A percentile compares a stretch with the other conserved stretches of the same genome.
phyloP scores from a whole-genome alignment of 2,888 invertebrate genomes.

The Petrophora chlorosata region DNA sequence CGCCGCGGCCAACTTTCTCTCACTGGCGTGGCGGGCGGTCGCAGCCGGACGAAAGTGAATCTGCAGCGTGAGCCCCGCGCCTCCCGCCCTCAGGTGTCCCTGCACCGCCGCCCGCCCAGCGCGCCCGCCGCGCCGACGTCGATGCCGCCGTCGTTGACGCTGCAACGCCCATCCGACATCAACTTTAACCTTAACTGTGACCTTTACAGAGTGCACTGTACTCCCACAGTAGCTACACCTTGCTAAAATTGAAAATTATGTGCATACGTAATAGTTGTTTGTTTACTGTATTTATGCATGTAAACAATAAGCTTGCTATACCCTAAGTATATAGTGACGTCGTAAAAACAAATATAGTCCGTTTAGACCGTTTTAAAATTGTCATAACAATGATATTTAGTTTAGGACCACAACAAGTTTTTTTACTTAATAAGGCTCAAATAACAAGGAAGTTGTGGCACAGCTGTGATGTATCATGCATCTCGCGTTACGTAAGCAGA shows the following conservation, averaged over 20 bases:
- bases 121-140: slow-evolving; percentile 56
- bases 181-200: slow-evolving; percentile 82
- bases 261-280: slow-evolving; percentile 1
- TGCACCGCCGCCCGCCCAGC: slow-evolving; percentile 63
- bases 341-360: too few relatives aligned
- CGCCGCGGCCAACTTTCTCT: slow-evolving; percentile 83
- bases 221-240: slow-evolving; percentile 43
- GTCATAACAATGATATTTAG: too few relatives aligned
- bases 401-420: too few relatives aligned
- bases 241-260: slow-evolving; percentile 32
- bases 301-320: too few relatives aligned
- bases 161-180: slow-evolving; percentile 72
- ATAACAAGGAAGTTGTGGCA: slow-evolving; percentile 18
- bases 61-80: slow-evolving; percentile 71
- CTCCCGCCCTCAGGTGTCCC: slow-evolving; percentile 60
- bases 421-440: not conserved
- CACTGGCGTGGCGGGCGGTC: slow-evolving; percentile 79
- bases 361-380: too few relatives aligned
- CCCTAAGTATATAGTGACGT: too few relatives aligned
- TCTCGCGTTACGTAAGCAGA: slow-evolving; percentile 21
- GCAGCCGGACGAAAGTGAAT: slow-evolving; percentile 83
- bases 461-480: slow-evolving; percentile 18
- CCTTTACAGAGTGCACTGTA: slow-evolving; percentile 78
- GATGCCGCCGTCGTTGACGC: slow-evolving; percentile 53
- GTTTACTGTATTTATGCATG: not conserved